Conservation (phyloP, 2,888 invertebrate species). For the Caenorhabditis sp. region DNA sequence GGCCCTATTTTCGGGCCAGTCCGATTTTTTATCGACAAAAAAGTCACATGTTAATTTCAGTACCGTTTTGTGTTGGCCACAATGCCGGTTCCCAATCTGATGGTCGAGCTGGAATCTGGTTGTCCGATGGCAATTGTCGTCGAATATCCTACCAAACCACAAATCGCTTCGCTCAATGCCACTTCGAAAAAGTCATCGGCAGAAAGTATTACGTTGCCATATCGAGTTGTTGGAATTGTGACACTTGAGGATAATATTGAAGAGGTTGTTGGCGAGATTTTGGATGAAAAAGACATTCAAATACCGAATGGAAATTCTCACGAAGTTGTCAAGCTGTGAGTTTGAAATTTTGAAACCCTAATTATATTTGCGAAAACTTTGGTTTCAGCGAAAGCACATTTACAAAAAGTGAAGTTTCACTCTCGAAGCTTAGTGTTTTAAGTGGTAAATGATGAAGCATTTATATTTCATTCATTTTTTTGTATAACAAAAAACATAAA, state of each 20-base stretch:
- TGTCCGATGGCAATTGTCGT: slow-evolving; percentile 46
- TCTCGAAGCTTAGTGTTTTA: not conserved
- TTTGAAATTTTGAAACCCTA: too few species aligned
- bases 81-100: slow-evolving; percentile 31
- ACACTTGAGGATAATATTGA: slow-evolving; percentile 51
- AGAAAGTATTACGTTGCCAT: not conserved
- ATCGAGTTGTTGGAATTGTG: slow-evolving; percentile 41
- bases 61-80: slow-evolving; percentile 36
- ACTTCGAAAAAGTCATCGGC: not conserved
- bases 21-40: too few species aligned
- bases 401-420: not conserved
- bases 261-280: slow-evolving; percentile 48
- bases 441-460: not conserved
- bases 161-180: slow-evolving; percentile 4
- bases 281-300: slow-evolving; percentile 44
- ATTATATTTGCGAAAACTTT: too few species aligned
- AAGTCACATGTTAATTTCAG: slow-evolving; percentile 31
- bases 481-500: not conserved
- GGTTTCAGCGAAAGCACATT: not conserved
- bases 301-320: not conserved
- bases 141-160: not conserved
- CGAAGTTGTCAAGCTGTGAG: not conserved
- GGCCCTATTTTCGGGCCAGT: too few species aligned
- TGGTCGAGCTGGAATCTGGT: slow-evolving; percentile 42
- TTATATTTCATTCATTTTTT: not conserved